A percentile compares a stretch with the other conserved stretches of the same genome.
These are phyloP conservation scores for Drosophila persimilis DNA, from an alignment of 1,140 invertebrate genomes.

Conservation along the genomic window DNA sequence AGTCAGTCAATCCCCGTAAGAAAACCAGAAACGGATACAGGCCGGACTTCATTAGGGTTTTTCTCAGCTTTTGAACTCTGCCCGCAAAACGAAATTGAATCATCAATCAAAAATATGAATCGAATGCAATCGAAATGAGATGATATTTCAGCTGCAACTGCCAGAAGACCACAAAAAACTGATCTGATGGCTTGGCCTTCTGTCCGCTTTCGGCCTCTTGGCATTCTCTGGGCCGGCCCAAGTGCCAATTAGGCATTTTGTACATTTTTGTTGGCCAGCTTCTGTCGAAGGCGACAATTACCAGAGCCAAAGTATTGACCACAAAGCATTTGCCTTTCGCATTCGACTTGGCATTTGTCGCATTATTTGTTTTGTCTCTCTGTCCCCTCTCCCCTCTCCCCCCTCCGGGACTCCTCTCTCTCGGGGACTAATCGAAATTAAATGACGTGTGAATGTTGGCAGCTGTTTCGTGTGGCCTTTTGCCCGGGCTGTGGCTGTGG, in stretches of 20 bases:
- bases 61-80: conserved; percentile 14
- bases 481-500: neutral
- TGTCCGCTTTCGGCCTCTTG: neutral
- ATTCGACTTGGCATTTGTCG: conserved; percentile 45
- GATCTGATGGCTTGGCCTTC: conserved; percentile 1
- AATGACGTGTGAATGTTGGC: conserved; percentile 79
- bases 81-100: conserved; percentile 1
- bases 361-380: conserved; percentile 53
- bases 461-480: conserved; percentile 52
- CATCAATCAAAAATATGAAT: conserved; percentile 40
- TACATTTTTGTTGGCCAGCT: conserved; percentile 42
- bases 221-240: conserved; percentile 10
- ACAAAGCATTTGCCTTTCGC: conserved; percentile 56
- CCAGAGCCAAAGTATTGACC: conserved; percentile 47
- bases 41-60: conserved; percentile 34
- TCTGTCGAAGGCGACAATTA: conserved; percentile 63
- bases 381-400: neutral
- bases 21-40: conserved; percentile 33
- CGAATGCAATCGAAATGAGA: conserved; percentile 24
- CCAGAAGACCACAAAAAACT: conserved; percentile 1
- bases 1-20: conserved; percentile 27
- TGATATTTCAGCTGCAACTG: conserved; percentile 31
- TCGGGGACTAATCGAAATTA: conserved; percentile 74
- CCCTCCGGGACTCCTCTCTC: conserved; percentile 4
- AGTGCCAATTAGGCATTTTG: conserved; percentile 78